Evolutionary conservation across 2,888 invertebrate genomes (phyloP).

Genomic region (Capitulum mitella): DNA sequence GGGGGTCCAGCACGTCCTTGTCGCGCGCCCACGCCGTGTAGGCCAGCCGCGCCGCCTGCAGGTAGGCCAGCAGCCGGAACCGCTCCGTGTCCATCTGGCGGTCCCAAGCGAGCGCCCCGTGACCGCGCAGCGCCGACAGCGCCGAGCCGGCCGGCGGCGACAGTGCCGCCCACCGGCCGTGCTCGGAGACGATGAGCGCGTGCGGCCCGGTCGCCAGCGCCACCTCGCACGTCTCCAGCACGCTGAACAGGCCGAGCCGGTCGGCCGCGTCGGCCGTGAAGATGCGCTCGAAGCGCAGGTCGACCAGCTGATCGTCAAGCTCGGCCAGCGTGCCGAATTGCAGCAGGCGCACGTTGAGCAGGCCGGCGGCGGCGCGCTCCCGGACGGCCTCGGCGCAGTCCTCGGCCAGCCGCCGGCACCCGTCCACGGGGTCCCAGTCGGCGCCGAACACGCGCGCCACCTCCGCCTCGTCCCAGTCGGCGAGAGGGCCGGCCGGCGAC

Average conservation of each 20-base stretch:
- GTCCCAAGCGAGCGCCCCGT: slow-evolving; percentile 21
- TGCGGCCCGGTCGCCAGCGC: slow-evolving; percentile 77
- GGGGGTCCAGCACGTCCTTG: slow-evolving; percentile 67
- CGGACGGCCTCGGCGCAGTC: not conserved
- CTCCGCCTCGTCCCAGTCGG: slow-evolving; percentile 41
- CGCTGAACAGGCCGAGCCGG: slow-evolving; percentile 10
- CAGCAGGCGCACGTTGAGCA: not conserved
- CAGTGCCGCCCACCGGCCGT: slow-evolving; percentile 80
- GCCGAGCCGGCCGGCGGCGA: slow-evolving; percentile 56
- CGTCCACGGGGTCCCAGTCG: not conserved
- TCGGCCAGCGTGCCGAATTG: not conserved
- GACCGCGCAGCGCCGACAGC: slow-evolving; percentile 75
- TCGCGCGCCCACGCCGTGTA: slow-evolving; percentile 30
- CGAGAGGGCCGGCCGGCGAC: slow-evolving; percentile 21
- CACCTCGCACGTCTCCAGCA: slow-evolving; percentile 58
- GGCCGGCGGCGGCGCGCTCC: not conserved
- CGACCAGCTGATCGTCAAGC: slow-evolving; percentile 6
- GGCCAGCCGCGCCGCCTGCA: not conserved
- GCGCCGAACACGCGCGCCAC: slow-evolving; percentile 6
- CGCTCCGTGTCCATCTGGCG: not conserved
- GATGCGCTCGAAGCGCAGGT: not conserved
- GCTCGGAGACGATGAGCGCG: slow-evolving; percentile 73
- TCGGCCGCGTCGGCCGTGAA: slow-evolving; percentile 12
- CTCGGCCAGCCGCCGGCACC: slow-evolving; percentile 37
- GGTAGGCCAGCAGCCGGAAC: not conserved